phyloP scores from a whole-genome alignment of 2,888 invertebrate genomes.

The Uloborus plumipes region DNA sequence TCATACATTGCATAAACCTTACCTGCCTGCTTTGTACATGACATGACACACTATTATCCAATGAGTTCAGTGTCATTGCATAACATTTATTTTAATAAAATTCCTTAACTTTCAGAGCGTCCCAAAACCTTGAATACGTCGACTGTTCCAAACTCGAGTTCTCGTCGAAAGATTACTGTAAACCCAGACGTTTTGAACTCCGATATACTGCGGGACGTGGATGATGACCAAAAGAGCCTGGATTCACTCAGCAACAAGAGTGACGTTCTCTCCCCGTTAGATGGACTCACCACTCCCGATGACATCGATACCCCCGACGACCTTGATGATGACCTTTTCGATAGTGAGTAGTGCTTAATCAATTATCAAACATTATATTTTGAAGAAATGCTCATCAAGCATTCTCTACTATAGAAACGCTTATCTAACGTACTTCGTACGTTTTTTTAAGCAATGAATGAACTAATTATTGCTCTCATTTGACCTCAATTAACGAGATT shows the following conservation, averaged over 20 bases:
- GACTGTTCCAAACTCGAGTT: slow-evolving; percentile 41
- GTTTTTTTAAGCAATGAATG: no score
- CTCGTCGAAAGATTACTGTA: slow-evolving; percentile 70
- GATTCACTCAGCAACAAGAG: slow-evolving; percentile 67
- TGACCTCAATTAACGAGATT: no score
- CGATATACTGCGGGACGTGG: slow-evolving; percentile 64
- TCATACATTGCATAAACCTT: no score
- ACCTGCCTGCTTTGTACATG: no score
- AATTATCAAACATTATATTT: no score
- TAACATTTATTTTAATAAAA: neutral
- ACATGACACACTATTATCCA: no score
- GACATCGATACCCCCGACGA: slow-evolving; percentile 73
- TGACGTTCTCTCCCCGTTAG: slow-evolving; percentile 66
- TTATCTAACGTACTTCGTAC: no score
- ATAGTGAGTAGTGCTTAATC: slow-evolving; percentile 68
- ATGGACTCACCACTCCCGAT: slow-evolving; percentile 69
- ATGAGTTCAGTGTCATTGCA: no score
- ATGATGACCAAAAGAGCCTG: slow-evolving; percentile 72
- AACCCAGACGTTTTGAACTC: slow-evolving; percentile 70
- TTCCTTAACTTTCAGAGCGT: slow-evolving; percentile 67
- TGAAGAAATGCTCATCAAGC: no score
- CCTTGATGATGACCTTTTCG: slow-evolving; percentile 73
- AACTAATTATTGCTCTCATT: no score
- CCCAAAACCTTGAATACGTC: slow-evolving; percentile 67
- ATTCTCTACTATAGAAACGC: no score